Conservation (phyloP, 2,113 vertebrate genomes). For the Protobothrops mucrosquamatus region DNA sequence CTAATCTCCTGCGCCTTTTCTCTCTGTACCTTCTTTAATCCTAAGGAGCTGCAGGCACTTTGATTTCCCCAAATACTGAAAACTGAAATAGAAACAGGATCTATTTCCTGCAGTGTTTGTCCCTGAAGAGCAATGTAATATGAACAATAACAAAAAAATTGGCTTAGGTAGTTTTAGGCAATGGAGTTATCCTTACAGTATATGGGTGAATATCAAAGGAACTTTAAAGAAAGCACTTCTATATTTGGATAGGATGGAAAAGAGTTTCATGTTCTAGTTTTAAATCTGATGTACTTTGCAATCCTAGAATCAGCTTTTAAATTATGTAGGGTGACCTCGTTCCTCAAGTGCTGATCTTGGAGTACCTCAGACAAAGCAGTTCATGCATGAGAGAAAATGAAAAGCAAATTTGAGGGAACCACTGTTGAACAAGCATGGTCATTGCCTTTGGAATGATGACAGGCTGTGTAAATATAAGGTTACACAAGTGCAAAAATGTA, state of each 20-base stretch:
- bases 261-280: background rate
- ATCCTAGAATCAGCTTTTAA: background rate
- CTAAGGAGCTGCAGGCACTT: background rate
- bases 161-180: constrained; percentile 1
- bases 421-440: background rate
- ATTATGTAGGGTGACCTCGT: background rate
- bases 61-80: background rate
- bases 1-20: background rate
- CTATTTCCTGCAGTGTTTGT: background rate
- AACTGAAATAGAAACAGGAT: background rate
- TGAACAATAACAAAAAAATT: background rate
- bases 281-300: background rate
- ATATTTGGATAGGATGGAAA: background rate
- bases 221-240: background rate
- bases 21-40: background rate
- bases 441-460: background rate
- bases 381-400: background rate
- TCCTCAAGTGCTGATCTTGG: background rate
- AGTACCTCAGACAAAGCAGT: background rate
- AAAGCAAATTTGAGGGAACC: background rate
- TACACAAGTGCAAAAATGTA: background rate
- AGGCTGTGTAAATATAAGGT: background rate
- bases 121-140: background rate
- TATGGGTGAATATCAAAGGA: background rate
- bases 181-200: background rate